Percentiles rank a stretch among this genome's conserved stretches.
These are phyloP conservation scores for Trichogramma dendrolimi DNA, from an alignment of 2,888 invertebrate genomes.

Conservation along the genomic window DNA sequence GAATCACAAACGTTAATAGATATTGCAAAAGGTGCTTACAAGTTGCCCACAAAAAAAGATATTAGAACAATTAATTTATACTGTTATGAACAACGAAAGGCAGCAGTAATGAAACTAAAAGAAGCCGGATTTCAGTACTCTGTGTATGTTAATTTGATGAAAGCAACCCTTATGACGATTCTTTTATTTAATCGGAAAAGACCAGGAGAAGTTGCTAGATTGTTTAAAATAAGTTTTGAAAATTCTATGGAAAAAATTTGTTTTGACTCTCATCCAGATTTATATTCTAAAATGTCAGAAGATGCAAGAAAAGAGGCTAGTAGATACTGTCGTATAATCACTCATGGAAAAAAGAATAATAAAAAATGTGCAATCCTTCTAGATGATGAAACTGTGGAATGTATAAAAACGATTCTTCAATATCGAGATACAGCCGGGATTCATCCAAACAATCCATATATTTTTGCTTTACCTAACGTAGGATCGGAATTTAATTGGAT, in stretches of 20 bases:
- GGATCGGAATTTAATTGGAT: not conserved
- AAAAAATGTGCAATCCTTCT: not conserved
- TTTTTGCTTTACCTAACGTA: not conserved
- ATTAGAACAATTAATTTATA: too few species aligned
- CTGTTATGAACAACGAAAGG: too few species aligned
- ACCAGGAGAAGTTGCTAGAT: not conserved
- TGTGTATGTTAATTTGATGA: too few species aligned
- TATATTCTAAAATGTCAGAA: not conserved
- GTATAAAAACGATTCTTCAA: not conserved
- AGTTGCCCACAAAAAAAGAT: too few species aligned
- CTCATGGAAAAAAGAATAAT: not conserved
- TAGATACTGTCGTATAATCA: not conserved
- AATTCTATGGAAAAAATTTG: not conserved
- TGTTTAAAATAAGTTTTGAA: not conserved
- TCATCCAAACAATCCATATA: not conserved
- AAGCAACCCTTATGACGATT: not conserved
- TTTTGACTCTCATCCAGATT: not conserved
- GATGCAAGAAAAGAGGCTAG: not conserved
- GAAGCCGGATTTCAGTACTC: too few species aligned
- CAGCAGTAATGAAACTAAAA: too few species aligned
- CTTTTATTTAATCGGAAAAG: not conserved
- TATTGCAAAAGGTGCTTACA: too few species aligned
- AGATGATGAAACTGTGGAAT: not conserved
- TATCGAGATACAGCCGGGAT: not conserved
- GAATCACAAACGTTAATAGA: too few species aligned